Conservation (phyloP, 2,113 vertebrate genomes). For the Spea bombifrons region DNA sequence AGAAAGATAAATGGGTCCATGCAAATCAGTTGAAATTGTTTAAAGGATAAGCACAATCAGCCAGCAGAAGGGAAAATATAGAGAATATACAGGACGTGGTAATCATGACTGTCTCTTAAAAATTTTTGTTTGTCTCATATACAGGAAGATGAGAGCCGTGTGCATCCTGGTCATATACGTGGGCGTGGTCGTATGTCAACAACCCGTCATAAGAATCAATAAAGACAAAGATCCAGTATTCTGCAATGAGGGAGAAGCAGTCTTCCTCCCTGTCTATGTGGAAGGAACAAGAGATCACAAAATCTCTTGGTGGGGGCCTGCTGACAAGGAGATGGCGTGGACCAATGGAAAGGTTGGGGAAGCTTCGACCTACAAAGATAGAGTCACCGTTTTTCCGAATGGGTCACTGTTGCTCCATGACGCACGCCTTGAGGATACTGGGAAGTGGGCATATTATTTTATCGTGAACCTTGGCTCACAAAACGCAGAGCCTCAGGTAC, state of each 20-base stretch:
- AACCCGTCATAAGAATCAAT: background rate
- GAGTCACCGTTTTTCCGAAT: no score
- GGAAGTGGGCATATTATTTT: background rate
- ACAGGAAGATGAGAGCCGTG: background rate
- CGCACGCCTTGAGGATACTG: background rate
- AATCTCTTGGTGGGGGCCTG: background rate
- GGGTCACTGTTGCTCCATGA: no score
- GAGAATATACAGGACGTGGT: no score
- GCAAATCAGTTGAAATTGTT: background rate
- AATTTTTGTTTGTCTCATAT: no score
- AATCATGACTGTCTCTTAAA: no score
- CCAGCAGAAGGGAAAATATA: no score
- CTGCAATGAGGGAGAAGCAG: background rate
- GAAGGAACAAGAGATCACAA: background rate
- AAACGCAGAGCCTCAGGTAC: no score
- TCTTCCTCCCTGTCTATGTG: background rate
- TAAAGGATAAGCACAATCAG: background rate
- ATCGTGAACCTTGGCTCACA: background rate
- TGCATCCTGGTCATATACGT: background rate
- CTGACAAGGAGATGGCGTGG: background rate
- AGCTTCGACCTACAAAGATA: background rate
- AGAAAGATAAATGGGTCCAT: background rate
- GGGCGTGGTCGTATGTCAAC: background rate
- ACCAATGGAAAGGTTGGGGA: background rate
- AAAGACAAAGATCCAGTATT: no score